Percentiles rank a stretch among this genome's conserved stretches.
Evolutionary conservation across 2,888 invertebrate species (phyloP).

Genomic region (Ecliptopera silaceata): DNA sequence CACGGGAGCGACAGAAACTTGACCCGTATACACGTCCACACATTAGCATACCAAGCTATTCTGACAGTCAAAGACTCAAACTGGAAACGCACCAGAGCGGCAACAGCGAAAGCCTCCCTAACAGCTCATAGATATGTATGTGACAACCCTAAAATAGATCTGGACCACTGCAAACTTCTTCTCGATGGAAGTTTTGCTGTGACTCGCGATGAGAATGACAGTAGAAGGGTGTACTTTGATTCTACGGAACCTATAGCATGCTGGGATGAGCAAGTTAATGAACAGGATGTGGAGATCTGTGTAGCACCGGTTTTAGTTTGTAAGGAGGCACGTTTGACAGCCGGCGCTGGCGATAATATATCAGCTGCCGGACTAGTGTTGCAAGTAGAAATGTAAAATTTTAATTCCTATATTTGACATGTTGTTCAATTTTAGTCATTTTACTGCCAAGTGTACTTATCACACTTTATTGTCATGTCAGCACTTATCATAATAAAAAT

Average conservation of each 20-base stretch:
- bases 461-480: background rate
- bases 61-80: constrained; percentile 85
- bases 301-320: constrained; percentile 93
- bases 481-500: background rate
- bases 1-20: constrained; percentile 80
- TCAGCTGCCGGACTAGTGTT: constrained; percentile 93
- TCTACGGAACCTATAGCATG: constrained; percentile 90
- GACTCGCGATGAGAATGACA: constrained; percentile 80
- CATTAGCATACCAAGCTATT: constrained; percentile 93
- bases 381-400: constrained; percentile 80
- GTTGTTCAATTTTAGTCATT: constrained; percentile 19
- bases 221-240: constrained; percentile 85
- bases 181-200: constrained; percentile 93
- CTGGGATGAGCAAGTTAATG: constrained; percentile 87
- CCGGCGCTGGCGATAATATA: constrained; percentile 94
- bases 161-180: constrained; percentile 81
- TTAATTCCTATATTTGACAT: constrained; percentile 18
- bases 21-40: constrained; percentile 92
- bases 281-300: constrained; percentile 85
- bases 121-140: constrained; percentile 93
- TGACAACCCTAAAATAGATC: constrained; percentile 83
- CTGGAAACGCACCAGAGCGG: constrained; percentile 91
- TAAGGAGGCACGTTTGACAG: constrained; percentile 90
- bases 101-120: constrained; percentile 91
- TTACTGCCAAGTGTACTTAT: constrained; percentile 7